Conservation (phyloP, 2,113 vertebrate species). For the Cryptomyrus ogoouensis region DNA sequence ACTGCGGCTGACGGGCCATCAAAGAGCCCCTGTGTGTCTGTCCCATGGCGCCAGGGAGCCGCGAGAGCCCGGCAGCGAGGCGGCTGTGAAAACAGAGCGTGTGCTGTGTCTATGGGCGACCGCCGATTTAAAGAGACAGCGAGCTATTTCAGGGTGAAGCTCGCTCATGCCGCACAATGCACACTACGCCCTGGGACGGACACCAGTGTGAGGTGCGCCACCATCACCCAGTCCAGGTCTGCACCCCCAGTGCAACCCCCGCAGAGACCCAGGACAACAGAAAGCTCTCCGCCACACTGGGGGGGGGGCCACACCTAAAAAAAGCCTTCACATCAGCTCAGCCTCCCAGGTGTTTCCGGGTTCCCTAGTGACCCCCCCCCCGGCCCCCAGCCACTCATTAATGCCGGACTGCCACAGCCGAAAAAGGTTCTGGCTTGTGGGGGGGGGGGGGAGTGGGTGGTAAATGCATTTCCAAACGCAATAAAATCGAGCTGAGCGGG, state of each 20-base stretch:
- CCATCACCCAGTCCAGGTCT: background rate
- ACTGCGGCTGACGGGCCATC: background rate
- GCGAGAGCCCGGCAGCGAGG: background rate
- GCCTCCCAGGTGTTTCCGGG: background rate
- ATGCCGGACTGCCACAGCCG: background rate
- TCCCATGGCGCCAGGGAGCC: background rate
- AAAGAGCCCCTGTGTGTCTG: background rate
- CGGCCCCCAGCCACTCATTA: background rate
- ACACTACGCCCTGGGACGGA: background rate
- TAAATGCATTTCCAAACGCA: slow-evolving; percentile 40
- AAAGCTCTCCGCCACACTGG: background rate
- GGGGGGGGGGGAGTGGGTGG: background rate
- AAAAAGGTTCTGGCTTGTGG: background rate
- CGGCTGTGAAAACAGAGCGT: background rate
- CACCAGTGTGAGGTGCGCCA: background rate
- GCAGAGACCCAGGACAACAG: background rate
- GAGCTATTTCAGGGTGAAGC: background rate
- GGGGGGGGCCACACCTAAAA: background rate
- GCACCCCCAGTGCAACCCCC: background rate
- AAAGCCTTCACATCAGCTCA: background rate
- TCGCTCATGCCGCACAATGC: background rate
- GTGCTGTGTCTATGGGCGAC: background rate
- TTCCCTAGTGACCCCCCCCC: background rate
- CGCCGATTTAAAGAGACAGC: background rate
- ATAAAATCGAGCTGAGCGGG: slow-evolving; percentile 39